Base-by-base conservation (phyloP, 2,113 vertebrate genomes). In the Mystacornis crossleyi region DNA sequence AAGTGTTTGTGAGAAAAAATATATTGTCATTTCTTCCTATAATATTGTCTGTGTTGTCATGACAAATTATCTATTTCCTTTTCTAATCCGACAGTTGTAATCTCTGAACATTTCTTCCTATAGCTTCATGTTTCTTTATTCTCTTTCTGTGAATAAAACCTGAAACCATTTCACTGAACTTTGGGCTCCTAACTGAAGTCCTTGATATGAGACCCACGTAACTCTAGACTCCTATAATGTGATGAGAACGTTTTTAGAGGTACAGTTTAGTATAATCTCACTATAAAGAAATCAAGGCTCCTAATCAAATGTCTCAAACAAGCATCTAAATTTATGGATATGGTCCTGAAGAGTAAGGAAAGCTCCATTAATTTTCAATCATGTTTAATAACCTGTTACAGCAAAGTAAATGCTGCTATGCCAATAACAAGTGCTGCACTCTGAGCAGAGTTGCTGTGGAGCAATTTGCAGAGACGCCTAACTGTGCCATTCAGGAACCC, bases 321-420 rank as follows among this genome's bases (percentile, higher is more conserved):
- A 53, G 2, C 25, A 50, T 34, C 9, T 64, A 6, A 42, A 86
- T 57, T 51, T 93, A 72, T 12, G 19, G 26, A 38, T 75, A 26
- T 34, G 12, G 5, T 51, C 11, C 18, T 75, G 66, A 75, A 69
- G 23, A 48, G 15, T 58, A 20, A 92, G 33, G 65, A 84, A 45
- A 12, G 1, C 1, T 3, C 6, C 5, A 23, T 57, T 31, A 60
- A 14, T 85, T 92, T 50, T 64, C 34, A 85, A 5, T 0, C 0
- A 29, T 60, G n/a, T 70, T 84, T 78, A 34, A 70, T 60, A 85
- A 58, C 29, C 5, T 1, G 0, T 73, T 78, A 18, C 45, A 61
- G 31, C 36, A 14, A 23, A 18, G 3, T 40, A 48, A 21, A 14
- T 33, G 15, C n/a, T 69, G 12, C n/a, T 81, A 54, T 64, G 50